These are phyloP conservation scores for Eupithecia inturbata DNA, from an alignment of 2,888 invertebrate genomes.

Conservation along the genomic window DNA sequence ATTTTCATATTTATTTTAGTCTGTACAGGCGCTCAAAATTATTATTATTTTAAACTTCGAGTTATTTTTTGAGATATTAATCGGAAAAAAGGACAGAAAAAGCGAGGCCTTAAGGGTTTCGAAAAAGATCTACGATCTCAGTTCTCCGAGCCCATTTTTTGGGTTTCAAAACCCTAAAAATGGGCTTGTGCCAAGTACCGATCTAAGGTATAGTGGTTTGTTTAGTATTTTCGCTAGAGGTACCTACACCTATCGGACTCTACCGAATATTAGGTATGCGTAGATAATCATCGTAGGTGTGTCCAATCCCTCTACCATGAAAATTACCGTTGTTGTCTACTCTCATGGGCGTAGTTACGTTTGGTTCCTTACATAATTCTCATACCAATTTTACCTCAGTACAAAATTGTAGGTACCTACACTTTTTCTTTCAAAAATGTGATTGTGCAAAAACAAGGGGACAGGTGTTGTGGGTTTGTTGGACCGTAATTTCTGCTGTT, in stretches of 20 bases:
- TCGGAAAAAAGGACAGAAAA: too few relatives aligned
- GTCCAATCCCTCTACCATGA: neutral
- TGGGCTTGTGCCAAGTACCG: constrained; percentile 5
- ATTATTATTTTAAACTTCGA: too few relatives aligned
- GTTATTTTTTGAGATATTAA: too few relatives aligned
- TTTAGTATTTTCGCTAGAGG: neutral
- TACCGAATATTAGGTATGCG: neutral
- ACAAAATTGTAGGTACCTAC: neutral
- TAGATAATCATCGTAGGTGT: neutral
- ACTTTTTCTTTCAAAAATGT: neutral
- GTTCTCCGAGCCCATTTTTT: too few relatives aligned
- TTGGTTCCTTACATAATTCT: neutral
- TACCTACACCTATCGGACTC: neutral
- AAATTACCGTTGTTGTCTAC: neutral
- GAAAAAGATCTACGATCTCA: too few relatives aligned
- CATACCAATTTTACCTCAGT: neutral
- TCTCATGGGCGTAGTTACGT: neutral
- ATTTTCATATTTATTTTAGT: too few relatives aligned
- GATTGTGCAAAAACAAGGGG: constrained; percentile 22
- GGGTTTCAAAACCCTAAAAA: too few relatives aligned
- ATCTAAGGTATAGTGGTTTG: neutral
- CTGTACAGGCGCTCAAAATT: too few relatives aligned
- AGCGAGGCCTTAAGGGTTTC: too few relatives aligned
- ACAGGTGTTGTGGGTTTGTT: constrained; percentile 18
- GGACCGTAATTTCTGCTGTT: constrained; percentile 10